Percentiles rank a stretch among this genome's conserved stretches.
Evolutionary conservation across 92 coral and sea anemone genomes (phyloP).

Genomic region (Hydrozoanthus gracilis): DNA sequence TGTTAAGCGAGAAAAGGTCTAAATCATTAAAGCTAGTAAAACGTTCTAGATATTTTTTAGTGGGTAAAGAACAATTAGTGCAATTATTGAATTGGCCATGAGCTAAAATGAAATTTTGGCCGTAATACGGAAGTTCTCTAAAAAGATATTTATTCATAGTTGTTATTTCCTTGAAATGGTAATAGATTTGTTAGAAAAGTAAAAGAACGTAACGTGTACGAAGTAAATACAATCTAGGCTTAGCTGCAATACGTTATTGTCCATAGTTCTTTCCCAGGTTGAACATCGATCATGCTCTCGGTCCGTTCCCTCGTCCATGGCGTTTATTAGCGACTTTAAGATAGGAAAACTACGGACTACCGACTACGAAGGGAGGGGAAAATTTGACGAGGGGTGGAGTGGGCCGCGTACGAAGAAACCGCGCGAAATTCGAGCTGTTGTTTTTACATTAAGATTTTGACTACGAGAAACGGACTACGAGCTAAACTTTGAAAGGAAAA

Average conservation of each 20-base stretch:
- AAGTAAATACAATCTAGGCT: too few species aligned
- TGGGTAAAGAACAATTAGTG: neutral
- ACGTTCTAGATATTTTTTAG: neutral
- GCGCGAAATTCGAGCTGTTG: slow-evolving; percentile 32
- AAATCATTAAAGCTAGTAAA: neutral
- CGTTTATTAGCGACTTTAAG: too few species aligned
- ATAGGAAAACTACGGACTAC: too few species aligned
- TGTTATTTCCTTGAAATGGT: too few species aligned
- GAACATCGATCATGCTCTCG: neutral
- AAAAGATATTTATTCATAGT: too few species aligned
- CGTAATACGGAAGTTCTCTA: too few species aligned
- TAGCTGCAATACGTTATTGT: neutral
- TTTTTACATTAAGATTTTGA: slow-evolving; percentile 20
- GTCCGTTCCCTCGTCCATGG: neutral
- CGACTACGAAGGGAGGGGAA: too few species aligned
- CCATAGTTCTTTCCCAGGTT: neutral
- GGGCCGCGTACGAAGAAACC: slow-evolving; percentile 26
- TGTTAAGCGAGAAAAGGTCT: neutral
- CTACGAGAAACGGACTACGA: slow-evolving; percentile 25
- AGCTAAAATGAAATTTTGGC: neutral
- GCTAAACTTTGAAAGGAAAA: slow-evolving; percentile 16
- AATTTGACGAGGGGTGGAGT: slow-evolving; percentile 18
- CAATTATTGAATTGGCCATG: neutral
- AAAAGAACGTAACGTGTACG: too few species aligned
- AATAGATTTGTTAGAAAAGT: too few species aligned